Conservation (phyloP, 2,797 vertebrate species). For the Poecilia picta region DNA sequence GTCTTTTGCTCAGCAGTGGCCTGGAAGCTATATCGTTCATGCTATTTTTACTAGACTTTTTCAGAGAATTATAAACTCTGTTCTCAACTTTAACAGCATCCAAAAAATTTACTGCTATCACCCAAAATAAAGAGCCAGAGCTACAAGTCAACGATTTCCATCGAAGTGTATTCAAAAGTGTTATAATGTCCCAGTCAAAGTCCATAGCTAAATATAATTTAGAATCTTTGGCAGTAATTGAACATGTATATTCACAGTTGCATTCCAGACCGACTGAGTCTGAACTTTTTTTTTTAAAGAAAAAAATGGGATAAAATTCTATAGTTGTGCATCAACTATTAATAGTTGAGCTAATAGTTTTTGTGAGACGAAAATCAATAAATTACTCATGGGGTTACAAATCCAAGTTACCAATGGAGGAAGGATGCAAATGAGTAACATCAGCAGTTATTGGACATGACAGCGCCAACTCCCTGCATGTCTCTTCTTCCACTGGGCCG, state of each 20-base stretch:
- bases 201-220: background rate
- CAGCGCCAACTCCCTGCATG: conserved; percentile 16
- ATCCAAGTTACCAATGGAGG: background rate
- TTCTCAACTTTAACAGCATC: background rate
- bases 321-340: background rate
- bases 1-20: background rate
- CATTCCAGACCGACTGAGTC: background rate
- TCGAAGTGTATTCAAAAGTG: background rate
- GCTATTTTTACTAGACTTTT: background rate
- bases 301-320: background rate
- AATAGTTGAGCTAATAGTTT: background rate
- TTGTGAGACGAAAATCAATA: background rate
- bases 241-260: background rate
- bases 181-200: background rate
- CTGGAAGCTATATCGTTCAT: background rate
- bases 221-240: background rate
- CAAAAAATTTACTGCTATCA: too few species aligned
- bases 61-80: background rate
- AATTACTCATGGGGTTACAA: background rate
- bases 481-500: conserved; percentile 31
- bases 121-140: background rate
- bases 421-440: conserved; percentile 28
- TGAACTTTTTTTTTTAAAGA: background rate
- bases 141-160: background rate
- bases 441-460: conserved; percentile 23